Evolutionary conservation across 2,797 vertebrate species (phyloP), one percentile per base, ranked within the genome.

Genomic region (Gallirallus australis): DNA sequence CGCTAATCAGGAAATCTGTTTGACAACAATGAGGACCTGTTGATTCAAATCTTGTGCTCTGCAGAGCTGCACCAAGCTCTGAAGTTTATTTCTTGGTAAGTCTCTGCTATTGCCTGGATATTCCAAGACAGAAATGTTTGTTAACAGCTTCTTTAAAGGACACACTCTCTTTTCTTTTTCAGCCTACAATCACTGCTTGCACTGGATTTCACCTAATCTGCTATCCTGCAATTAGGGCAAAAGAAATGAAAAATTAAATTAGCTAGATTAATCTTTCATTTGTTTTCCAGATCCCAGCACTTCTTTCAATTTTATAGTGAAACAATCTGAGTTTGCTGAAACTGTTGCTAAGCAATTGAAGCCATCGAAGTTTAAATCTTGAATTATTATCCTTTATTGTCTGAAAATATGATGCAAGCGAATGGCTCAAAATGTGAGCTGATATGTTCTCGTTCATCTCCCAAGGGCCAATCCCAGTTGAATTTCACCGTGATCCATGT

Each of bases 321-420:
- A 95, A 75, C 31, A 42, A 61, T 71, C 70, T 33, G 30, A 69
- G 81, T 82, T 94, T 92, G 40, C 68, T 82, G 65, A 75, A 89
- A 89, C 57, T 82, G 95, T 95, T 97, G 91, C 95, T 96, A 94
- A 95, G 96, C 91, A 92, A 94, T 96, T 75, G 86, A 90, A 95
- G 40, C 48, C 37, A 68, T 78, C 68, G 45, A 82, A 95, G 57
- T 94, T 96, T 89, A 83, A 90, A 78, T 80, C 64, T 90, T 66
- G 81, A 92, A 82, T 92, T 96, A 66, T 73, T 93, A 86, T 64
- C 48, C 7, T 78, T 75, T 96, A 81, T 82, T 93, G 63, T 82
- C 86, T 87, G 83, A 81, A 94, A 94, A 94, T 89, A 82, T 5
- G 33, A 75, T 69, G 76, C 30, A 75, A 87, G 61, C 5, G 60